phyloP scores from a whole-genome alignment of 2,113 vertebrate species.

The Carassius gibelio region DNA sequence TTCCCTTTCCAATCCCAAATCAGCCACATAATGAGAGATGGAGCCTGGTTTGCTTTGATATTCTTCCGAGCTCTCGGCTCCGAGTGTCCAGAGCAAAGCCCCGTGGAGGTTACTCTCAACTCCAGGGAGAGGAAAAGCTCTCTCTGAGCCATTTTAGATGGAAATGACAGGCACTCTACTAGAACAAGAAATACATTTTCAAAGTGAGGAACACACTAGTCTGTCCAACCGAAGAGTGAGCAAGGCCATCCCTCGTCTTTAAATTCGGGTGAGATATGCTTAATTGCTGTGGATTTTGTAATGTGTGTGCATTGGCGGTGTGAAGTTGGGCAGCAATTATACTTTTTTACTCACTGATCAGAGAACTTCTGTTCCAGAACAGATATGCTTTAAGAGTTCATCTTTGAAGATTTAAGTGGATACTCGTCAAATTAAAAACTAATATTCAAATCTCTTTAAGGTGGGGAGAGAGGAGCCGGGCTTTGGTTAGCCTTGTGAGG shows the following conservation, averaged over 20 bases:
- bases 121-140: conserved; percentile 61
- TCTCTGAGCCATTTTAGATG: conserved; percentile 71
- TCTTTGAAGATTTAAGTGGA: conserved; percentile 77
- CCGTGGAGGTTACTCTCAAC: conserved; percentile 69
- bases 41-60: conserved; percentile 74
- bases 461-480: conserved; percentile 58
- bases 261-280: conserved; percentile 68
- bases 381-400: conserved; percentile 74
- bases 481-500: conserved; percentile 56
- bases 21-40: conserved; percentile 73
- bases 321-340: conserved; percentile 68
- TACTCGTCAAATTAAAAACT: conserved; percentile 73
- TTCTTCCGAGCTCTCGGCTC: conserved; percentile 62
- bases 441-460: conserved; percentile 75
- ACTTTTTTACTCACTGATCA: conserved; percentile 69
- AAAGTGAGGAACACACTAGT: conserved; percentile 69
- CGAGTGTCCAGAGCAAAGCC: conserved; percentile 75
- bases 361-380: conserved; percentile 68
- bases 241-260: conserved; percentile 57
- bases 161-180: conserved; percentile 73
- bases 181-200: conserved; percentile 79
- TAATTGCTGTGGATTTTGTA: conserved; percentile 72
- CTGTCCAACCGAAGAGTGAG: conserved; percentile 61
- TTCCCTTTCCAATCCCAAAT: conserved; percentile 72
- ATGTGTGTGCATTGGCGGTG: conserved; percentile 60